phyloP scores from a whole-genome alignment of 2,888 invertebrate species.

The Apodemia zela region DNA sequence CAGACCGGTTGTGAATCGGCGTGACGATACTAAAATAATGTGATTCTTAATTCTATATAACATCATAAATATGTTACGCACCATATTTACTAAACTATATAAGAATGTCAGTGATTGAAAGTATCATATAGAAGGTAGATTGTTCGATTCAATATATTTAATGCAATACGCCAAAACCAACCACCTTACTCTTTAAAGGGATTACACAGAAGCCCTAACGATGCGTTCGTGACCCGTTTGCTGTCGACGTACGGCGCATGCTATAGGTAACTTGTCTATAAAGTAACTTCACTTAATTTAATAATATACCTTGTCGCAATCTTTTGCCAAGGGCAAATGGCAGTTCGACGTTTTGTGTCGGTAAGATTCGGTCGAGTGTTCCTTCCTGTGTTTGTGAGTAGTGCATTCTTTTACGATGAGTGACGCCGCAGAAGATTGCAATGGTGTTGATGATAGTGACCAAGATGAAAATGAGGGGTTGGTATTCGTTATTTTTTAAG shows the following conservation, averaged over 20 bases:
- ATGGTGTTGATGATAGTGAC: constrained; percentile 58
- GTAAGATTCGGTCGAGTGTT: constrained; percentile 51
- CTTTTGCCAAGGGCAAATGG: constrained; percentile 73
- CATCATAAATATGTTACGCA: not conserved
- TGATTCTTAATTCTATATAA: too few relatives aligned
- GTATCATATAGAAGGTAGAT: not conserved
- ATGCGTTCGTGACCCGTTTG: constrained; percentile 77
- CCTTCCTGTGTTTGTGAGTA: constrained; percentile 38
- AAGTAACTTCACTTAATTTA: constrained; percentile 76
- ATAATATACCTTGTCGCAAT: constrained; percentile 74
- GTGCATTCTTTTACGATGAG: constrained; percentile 49
- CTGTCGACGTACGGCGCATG: constrained; percentile 60
- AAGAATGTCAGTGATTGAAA: not conserved
- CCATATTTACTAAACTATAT: not conserved
- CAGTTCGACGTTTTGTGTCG: constrained; percentile 60
- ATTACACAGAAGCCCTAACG: constrained; percentile 71
- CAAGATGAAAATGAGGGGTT: constrained; percentile 53
- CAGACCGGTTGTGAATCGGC: too few relatives aligned
- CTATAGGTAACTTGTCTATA: constrained; percentile 58
- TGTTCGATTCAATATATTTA: constrained; percentile 28
- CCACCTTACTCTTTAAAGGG: constrained; percentile 54
- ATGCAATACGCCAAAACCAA: constrained; percentile 26
- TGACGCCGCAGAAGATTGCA: constrained; percentile 66
- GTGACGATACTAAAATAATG: too few relatives aligned
- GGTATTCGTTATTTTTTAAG: constrained; percentile 22